Percentiles rank a stretch among this genome's conserved stretches.
Conservation (phyloP, 2,888 invertebrate genomes). For the Apamea monoglypha region DNA sequence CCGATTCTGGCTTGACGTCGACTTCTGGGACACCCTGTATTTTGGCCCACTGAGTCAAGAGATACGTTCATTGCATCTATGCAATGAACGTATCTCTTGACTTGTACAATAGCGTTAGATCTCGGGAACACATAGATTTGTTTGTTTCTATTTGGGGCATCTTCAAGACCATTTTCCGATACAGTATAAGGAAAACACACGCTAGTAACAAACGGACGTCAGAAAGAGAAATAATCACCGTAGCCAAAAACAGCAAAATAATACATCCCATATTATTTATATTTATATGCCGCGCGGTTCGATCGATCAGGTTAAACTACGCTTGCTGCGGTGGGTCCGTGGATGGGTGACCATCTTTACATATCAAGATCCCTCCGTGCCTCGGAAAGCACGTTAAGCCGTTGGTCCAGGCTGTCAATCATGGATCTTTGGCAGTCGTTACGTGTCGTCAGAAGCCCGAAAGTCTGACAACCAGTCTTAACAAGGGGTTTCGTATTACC, state of each 20-base stretch:
- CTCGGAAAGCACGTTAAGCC: too few relatives aligned
- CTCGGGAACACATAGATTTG: neutral
- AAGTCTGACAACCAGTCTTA: neutral
- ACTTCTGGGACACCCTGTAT: neutral
- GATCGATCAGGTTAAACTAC: too few relatives aligned
- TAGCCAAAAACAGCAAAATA: neutral
- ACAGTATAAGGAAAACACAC: neutral
- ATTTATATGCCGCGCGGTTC: too few relatives aligned
- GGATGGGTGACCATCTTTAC: too few relatives aligned
- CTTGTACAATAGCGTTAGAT: conserved; percentile 7
- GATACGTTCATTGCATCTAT: neutral
- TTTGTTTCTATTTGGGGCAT: neutral
- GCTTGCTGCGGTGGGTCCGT: too few relatives aligned
- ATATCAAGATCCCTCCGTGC: too few relatives aligned
- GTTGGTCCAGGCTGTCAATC: too few relatives aligned
- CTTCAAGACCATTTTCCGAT: neutral
- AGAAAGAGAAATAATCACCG: neutral
- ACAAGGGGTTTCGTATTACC: neutral
- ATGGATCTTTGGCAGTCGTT: too few relatives aligned
- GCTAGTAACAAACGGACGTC: neutral
- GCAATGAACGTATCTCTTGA: too few relatives aligned
- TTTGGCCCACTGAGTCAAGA: neutral
- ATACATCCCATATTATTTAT: too few relatives aligned
- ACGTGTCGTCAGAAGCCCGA: too few relatives aligned
- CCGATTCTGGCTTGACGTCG: too few relatives aligned